Evolutionary conservation across 2,113 vertebrate species (phyloP).

Genomic region (Cyanistes caeruleus): DNA sequence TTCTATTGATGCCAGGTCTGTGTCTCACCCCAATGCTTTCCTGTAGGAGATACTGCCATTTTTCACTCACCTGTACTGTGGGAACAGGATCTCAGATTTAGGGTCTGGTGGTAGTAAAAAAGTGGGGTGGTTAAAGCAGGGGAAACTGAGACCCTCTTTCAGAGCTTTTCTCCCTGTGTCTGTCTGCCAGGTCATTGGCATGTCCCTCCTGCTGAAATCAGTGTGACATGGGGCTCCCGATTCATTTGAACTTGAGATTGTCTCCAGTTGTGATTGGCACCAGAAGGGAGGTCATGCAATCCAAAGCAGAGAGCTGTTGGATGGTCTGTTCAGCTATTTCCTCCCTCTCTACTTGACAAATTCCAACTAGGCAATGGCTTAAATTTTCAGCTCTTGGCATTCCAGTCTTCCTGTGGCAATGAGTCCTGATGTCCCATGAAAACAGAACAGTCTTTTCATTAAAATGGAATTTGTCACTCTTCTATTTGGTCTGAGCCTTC

Average conservation of each 20-base stretch:
- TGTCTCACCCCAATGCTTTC: not conserved
- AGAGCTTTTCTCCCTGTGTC: not conserved
- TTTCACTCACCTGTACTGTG: not conserved
- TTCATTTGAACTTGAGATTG: not conserved
- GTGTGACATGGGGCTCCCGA: not conserved
- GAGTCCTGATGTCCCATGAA: not conserved
- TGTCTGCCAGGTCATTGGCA: not conserved
- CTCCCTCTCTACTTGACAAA: not conserved
- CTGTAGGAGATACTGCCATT: not conserved
- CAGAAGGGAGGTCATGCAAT: not conserved
- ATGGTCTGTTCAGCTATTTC: not conserved
- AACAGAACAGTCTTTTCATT: not conserved
- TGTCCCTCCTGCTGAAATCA: not conserved
- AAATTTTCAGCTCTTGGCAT: not conserved
- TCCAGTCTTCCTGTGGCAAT: not conserved
- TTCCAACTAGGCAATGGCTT: not conserved
- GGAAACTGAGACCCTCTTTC: not conserved
- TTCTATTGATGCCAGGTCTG: not conserved
- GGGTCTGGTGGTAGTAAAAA: not conserved
- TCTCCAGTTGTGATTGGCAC: not conserved
- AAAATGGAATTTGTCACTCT: slow-evolving; percentile 37
- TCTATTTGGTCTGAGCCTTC: not conserved
- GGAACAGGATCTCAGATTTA: not conserved
- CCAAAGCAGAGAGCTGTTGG: not conserved
- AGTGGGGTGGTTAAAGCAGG: not conserved